phyloP scores from a whole-genome alignment of 2,113 vertebrate species.

The Monopterus albus region DNA sequence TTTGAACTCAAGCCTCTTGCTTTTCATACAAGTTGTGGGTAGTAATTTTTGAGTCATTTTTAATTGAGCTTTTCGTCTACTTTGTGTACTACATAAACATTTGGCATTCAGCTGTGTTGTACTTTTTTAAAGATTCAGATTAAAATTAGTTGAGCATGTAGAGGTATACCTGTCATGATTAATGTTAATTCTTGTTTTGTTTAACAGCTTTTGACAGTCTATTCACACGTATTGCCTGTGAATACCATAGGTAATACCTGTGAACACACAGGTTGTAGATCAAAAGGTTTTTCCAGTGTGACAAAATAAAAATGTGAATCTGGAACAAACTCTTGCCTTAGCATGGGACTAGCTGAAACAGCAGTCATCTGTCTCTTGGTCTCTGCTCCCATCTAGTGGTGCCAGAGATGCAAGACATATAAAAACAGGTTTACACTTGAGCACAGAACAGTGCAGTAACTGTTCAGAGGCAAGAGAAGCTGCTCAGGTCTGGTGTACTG shows the following conservation, averaged over 20 bases:
- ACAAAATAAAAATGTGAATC: background rate
- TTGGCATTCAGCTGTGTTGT: slow-evolving; percentile 35
- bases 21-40: slow-evolving; percentile 45
- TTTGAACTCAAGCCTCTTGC: slow-evolving; percentile 46
- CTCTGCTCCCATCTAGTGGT: slow-evolving; percentile 58
- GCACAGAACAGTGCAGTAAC: no score
- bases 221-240: background rate
- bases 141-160: background rate
- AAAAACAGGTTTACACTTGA: background rate
- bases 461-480: no score
- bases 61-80: slow-evolving; percentile 25
- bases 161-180: background rate
- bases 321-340: background rate
- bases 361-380: slow-evolving; percentile 20
- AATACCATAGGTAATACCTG: background rate
- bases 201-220: background rate
- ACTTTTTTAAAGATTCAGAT: background rate
- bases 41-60: slow-evolving; percentile 41
- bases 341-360: no score
- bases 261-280: no score
- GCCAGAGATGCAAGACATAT: background rate
- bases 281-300: background rate
- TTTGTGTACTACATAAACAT: slow-evolving; percentile 64
- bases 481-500: background rate
- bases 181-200: background rate